A percentile compares a stretch with the other conserved stretches of the same genome.
phyloP scores from a whole-genome alignment of 1,140 invertebrate species.

The Drosophila lowei region DNA sequence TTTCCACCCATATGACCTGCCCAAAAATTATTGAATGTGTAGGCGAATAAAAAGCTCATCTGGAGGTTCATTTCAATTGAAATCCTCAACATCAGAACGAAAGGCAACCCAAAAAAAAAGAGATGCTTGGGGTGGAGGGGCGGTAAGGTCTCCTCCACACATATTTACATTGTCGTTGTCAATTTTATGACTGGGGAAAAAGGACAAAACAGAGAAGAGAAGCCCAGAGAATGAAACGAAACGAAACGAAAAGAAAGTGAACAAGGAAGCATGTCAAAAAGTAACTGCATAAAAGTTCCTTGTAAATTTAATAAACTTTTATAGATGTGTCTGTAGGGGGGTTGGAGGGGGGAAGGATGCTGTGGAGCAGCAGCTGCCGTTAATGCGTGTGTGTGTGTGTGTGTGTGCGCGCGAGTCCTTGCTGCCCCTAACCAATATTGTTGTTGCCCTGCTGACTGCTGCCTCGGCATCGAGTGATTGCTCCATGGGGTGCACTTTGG shows the following conservation, averaged over 20 bases:
- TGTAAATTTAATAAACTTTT: slow-evolving; percentile 82
- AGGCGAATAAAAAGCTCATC: slow-evolving; percentile 75
- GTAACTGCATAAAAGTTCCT: slow-evolving; percentile 81
- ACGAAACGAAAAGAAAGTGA: slow-evolving; percentile 36
- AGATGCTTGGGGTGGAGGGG: too few relatives aligned
- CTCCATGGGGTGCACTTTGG: slow-evolving; percentile 78
- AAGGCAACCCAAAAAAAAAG: not conserved
- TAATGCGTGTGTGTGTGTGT: slow-evolving; percentile 56
- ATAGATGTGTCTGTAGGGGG: slow-evolving; percentile 57
- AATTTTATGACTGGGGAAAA: slow-evolving; percentile 62
- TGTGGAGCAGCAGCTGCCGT: slow-evolving; percentile 62
- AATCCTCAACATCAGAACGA: slow-evolving; percentile 48
- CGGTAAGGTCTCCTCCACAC: not conserved
- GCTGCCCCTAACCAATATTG: slow-evolving; percentile 58
- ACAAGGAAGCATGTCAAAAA: slow-evolving; percentile 75
- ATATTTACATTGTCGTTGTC: slow-evolving; percentile 79
- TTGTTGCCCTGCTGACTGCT: slow-evolving; percentile 26
- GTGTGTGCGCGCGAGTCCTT: slow-evolving; percentile 16
- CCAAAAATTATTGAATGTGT: slow-evolving; percentile 71
- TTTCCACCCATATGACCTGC: slow-evolving; percentile 68
- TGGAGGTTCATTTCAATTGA: slow-evolving; percentile 79
- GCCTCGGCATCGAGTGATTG: slow-evolving; percentile 73
- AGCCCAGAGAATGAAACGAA: slow-evolving; percentile 10
- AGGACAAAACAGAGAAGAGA: slow-evolving; percentile 20
- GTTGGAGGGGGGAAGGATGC: not conserved